A percentile compares a stretch with the other conserved stretches of the same genome.
Conservation (phyloP, 2,113 vertebrate species). For the Silurus asotus region DNA sequence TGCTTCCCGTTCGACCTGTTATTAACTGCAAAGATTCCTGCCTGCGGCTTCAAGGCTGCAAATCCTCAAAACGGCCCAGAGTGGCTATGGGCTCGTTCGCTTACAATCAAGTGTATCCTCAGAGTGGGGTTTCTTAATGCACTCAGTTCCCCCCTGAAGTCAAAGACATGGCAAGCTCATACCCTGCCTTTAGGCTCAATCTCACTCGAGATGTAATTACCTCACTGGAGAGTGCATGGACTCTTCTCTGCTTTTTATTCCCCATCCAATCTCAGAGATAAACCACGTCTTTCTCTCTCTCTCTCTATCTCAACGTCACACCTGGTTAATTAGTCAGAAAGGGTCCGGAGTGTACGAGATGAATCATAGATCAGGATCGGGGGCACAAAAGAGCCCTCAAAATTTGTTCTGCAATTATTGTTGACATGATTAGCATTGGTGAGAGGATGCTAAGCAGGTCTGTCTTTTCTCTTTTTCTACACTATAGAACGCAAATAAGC, state of each 20-base stretch:
- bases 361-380: slow-evolving; percentile 32
- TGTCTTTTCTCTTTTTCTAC: slow-evolving; percentile 33
- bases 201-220: slow-evolving; percentile 69
- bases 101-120: slow-evolving; percentile 35
- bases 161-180: slow-evolving; percentile 33
- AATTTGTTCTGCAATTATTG: slow-evolving; percentile 46
- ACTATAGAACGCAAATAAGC: slow-evolving; percentile 49
- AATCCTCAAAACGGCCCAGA: slow-evolving; percentile 20
- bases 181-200: slow-evolving; percentile 53
- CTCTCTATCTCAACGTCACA: slow-evolving; percentile 32
- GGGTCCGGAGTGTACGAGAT: slow-evolving; percentile 52
- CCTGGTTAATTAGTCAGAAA: slow-evolving; percentile 61
- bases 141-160: slow-evolving; percentile 20
- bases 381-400: slow-evolving; percentile 33
- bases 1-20: slow-evolving; percentile 33
- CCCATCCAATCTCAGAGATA: slow-evolving; percentile 63
- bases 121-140: slow-evolving; percentile 42
- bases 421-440: slow-evolving; percentile 56
- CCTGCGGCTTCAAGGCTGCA: slow-evolving; percentile 4
- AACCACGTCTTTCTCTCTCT: slow-evolving; percentile 39
- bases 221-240: slow-evolving; percentile 48
- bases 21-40: slow-evolving; percentile 19
- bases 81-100: slow-evolving; percentile 10
- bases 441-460: slow-evolving; percentile 51
- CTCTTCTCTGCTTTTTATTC: slow-evolving; percentile 44